A percentile compares a stretch with the other conserved stretches of the same genome.
Conservation (phyloP, 2,113 vertebrate genomes). For the Sapayoa aenigma region DNA sequence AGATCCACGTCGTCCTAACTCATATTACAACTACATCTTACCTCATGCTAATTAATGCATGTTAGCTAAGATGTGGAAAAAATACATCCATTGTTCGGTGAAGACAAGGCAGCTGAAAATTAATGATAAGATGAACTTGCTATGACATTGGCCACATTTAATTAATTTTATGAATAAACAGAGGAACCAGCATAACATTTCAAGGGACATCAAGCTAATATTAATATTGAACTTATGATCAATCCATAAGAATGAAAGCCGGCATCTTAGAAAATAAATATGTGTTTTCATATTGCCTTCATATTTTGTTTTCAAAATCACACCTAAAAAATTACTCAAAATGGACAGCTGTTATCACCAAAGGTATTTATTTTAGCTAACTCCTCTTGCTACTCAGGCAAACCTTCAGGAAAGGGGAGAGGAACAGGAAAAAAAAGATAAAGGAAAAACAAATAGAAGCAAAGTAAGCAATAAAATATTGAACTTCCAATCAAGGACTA, state of each 20-base stretch:
- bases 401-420: neutral
- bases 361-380: neutral
- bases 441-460: neutral
- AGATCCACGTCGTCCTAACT: neutral
- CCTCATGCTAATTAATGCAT: neutral
- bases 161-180: neutral
- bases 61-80: neutral
- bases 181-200: neutral
- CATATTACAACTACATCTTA: neutral
- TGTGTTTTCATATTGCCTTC: accelerated
- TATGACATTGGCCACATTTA: neutral
- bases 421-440: neutral
- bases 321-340: neutral
- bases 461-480: neutral
- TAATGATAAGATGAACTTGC: neutral
- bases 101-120: neutral
- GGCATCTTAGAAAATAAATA: neutral
- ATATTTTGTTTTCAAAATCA: neutral
- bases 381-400: neutral
- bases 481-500: neutral
- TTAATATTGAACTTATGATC: neutral
- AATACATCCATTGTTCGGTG: neutral
- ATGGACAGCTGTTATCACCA: neutral
- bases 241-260: neutral
- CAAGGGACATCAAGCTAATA: neutral